Evolutionary conservation across 53 echinoderm and acorn worm genomes (phyloP).

Genomic region (Antedon mediterranea): DNA sequence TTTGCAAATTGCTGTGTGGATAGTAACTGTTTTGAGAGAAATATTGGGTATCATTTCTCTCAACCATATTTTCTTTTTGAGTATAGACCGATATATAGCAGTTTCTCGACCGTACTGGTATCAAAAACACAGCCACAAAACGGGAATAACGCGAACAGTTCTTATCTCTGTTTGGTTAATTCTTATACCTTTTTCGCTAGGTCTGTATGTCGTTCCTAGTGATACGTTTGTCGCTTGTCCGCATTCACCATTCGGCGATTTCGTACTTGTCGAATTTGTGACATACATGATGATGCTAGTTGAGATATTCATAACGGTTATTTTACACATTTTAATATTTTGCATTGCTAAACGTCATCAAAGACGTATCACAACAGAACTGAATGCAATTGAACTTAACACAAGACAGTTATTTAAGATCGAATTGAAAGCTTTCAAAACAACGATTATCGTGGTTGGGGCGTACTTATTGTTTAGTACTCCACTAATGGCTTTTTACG

Average conservation of each 20-base stretch:
- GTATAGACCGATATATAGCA: not conserved
- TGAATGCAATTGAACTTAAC: not conserved
- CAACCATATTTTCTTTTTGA: not conserved
- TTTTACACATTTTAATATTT: not conserved
- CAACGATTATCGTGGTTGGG: not conserved
- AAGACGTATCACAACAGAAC: not conserved
- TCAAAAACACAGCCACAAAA: not conserved
- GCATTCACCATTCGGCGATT: not conserved
- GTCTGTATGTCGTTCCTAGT: not conserved
- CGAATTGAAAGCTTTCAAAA: not conserved
- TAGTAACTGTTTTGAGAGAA: not conserved
- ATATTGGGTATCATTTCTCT: not conserved
- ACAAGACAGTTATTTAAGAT: not conserved
- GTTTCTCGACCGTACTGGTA: not conserved
- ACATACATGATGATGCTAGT: not conserved
- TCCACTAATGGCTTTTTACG: not conserved
- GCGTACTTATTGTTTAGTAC: not conserved
- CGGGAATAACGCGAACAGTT: not conserved
- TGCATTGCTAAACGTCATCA: not conserved
- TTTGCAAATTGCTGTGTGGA: not conserved
- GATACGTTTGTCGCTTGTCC: not conserved
- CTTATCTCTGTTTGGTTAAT: not conserved
- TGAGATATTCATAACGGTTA: not conserved
- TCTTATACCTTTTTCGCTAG: not conserved
- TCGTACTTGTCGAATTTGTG: not conserved